Base-by-base conservation (phyloP, 2,797 vertebrate genomes). In the Aldrovandia affinis region DNA sequence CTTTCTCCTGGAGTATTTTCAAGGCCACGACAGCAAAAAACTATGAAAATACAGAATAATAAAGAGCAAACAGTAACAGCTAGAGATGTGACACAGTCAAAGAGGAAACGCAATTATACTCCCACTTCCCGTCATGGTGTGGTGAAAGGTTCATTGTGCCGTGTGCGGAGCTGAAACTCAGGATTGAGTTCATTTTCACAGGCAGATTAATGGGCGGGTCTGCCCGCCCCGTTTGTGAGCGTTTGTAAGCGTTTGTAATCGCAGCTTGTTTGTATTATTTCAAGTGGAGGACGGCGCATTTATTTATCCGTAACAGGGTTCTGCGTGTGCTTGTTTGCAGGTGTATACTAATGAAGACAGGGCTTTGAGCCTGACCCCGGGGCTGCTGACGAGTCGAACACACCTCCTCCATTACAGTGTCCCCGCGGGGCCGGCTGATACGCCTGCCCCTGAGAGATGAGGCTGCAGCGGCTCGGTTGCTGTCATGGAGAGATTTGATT, bases 331-430 rank as follows among this genome's bases (percentile, higher is more conserved):
- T 68, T 80, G 54, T 84, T 54, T 55, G 52, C 77, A 80, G 65
- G 80, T 80, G 33, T 18, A 80, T 28, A 59, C 33, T 80, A 80
- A 84, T 68, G 15, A 79, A 30, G 20, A 33, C 20, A 7, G 22
- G 80, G 55, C 25, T 63, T 44, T 44, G 80, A 81, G 80, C 6
- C 3, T 10, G 57, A 81, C 80, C 22, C 57, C 57, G 42, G 12
- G 28, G 28, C 22, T 61, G 10, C 55, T 33, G 33, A 47, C 25
- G 33, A 30, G 12, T 20, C 75, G 36, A 15, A 25, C 61, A 52
- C 28, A 30, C 28, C 61, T 44, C 78, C 83, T 79, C 50, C 30
- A 30, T 68, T 54, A 80, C 77, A 65, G 57, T 68, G 77, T 80
- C 77, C 61, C 59, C 28, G 25, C 33, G 50, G 47, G 50, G 59